phyloP scores from a whole-genome alignment of 2,113 vertebrate genomes.

The Takifugu flavidus region DNA sequence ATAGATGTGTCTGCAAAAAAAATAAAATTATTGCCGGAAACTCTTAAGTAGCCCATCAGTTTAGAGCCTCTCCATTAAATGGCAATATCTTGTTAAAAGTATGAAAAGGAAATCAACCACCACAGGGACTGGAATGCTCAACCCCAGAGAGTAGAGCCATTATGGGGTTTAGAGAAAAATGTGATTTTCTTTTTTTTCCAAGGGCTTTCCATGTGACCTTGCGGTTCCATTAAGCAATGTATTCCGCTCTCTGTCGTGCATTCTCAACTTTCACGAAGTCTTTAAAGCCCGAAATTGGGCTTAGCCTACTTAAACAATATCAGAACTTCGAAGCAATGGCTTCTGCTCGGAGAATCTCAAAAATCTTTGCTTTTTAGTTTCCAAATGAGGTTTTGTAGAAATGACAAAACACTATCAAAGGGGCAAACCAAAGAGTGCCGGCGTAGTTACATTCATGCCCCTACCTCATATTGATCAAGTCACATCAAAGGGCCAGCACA shows the following conservation, averaged over 20 bases:
- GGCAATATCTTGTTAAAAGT: constrained; percentile 70
- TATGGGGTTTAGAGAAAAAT: constrained; percentile 67
- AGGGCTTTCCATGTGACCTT: constrained; percentile 58
- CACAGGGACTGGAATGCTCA: constrained; percentile 58
- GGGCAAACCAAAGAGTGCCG: constrained; percentile 70
- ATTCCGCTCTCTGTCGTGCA: constrained; percentile 23
- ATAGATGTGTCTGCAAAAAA: constrained; percentile 15
- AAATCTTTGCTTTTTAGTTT: constrained; percentile 34
- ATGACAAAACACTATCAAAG: constrained; percentile 74
- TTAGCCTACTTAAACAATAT: constrained; percentile 52
- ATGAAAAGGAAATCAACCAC: constrained; percentile 64
- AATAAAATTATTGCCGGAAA: constrained; percentile 27
- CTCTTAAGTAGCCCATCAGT: constrained; percentile 57
- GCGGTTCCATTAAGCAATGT: constrained; percentile 70
- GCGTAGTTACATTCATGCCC: constrained; percentile 67
- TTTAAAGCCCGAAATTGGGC: constrained; percentile 16
- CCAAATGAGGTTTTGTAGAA: constrained; percentile 53
- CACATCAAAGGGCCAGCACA: constrained; percentile 73
- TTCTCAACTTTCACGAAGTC: constrained; percentile 58
- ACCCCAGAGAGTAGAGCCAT: constrained; percentile 64
- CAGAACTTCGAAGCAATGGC: constrained; percentile 20
- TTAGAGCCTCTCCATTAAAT: constrained; percentile 67
- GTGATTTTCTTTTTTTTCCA: constrained; percentile 29
- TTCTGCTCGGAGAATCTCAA: constrained; percentile 45
- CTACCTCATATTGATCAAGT: constrained; percentile 78